Base-by-base conservation (phyloP, 2,113 vertebrate genomes). In the Peromyscus maniculatus region DNA sequence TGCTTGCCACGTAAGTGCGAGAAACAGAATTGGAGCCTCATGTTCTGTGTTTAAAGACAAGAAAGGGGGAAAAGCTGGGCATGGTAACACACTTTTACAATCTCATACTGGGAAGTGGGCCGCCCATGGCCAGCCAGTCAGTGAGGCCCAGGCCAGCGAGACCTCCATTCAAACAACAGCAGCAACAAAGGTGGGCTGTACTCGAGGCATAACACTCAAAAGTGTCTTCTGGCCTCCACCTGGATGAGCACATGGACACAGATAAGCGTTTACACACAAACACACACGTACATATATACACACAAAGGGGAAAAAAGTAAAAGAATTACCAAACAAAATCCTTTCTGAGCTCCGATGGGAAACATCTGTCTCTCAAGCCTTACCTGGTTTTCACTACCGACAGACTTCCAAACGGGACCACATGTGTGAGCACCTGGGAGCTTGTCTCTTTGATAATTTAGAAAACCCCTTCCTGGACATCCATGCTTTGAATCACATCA, bases 401-500 rank as follows among this genome's bases (percentile, higher is more conserved):
- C 3, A 11, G 46, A 43, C 39, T 31, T 59, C 39, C 55, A 22
- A n/a, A 33, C 57, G 46, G 52, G 26, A 75, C 26, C 4, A 1
- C 5, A 24, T 5, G 8, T 16, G 11, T 57, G 28, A 66, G 10
- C 10, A 67, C 64, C 64, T 33, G 31, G 66, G 66, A 33, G 66
- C 57, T 24, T 6, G 74, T 92, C 74, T 55, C 16, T 62, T 31
- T 69, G 2, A 89, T 62, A 26, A 33, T 74, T 36, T 26, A 69
- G 26, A 59, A 87, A 91, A 79, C n/a, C 71, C 77, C 46, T 62
- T 79, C 62, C 69, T 36, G 31, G 5, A 52, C 52, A 71, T 55
- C 89, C 80, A 22, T 43, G 31, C 67, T 89, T 55, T 94, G 31
- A 91, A 17, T 72, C 22, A 95, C 49, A 72, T 59, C 22, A 15